Evolutionary conservation across 2,797 vertebrate genomes (phyloP), one percentile per base, ranked within the genome.

Genomic region (Hafferia zeledoni): DNA sequence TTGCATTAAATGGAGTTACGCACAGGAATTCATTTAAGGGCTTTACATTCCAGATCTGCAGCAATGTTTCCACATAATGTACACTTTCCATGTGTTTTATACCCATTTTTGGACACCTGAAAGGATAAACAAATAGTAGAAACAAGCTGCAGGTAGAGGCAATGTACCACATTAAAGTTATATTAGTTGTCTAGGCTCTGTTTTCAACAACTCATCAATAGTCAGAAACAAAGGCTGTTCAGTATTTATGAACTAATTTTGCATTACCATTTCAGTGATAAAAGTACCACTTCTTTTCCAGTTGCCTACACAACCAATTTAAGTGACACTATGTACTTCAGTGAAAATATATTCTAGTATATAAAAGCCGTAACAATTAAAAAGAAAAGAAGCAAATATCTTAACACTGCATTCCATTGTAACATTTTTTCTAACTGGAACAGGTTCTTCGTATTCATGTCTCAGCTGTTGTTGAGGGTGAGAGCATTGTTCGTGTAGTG

Each of bases 391-490:
- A 92, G 39, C 8, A 87, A 89, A 57, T 53, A 90, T 39, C 56
- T 87, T 81, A 75, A 75, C 60, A 87, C 71, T 93, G n/a, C 18
- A 78, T 93, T 61, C 69, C 35, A 63, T 69, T 75, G 23, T 75
- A 89, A 81, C 47, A 64, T 50, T 57, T 93, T 41, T 84, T 80
- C 76, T 83, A 22, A 69, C 84, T 85, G 65, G 28, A 95, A 91
- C 71, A 91, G 17, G 55, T 87, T 93, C 35, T 74, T 92, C 22
- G 49, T 80, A 61, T 61, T 89, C 57, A 83, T 8, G 5, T 93
- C 47, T 67, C 75, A 75, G 43, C 65, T 83, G 35, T 31, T 94
- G 53, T 94, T 68, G 94, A 85, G 68, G 81, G 16, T 87, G 94
- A 91, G 78, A 80, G 49, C 35, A 86, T 28, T 93, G 87, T 71